phyloP scores from a whole-genome alignment of 2,888 invertebrate genomes.

The Pheosia tremula region DNA sequence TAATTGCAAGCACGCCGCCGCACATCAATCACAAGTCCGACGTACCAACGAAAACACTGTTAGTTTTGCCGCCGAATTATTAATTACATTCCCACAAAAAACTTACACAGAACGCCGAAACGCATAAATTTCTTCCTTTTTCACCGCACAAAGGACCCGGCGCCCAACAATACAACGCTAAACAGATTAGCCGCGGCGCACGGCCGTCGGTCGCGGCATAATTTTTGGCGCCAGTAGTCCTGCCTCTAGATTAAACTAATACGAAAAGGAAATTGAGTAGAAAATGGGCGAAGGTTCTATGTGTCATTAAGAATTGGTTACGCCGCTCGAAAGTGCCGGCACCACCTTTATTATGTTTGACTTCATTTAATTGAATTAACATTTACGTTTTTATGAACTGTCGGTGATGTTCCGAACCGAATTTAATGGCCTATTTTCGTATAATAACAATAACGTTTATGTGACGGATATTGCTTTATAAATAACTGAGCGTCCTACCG shows the following conservation, averaged over 20 bases:
- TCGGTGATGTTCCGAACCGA: conserved; percentile 74
- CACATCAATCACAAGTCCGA: conserved; percentile 75
- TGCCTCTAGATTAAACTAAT: conserved; percentile 84
- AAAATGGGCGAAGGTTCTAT: conserved; percentile 81
- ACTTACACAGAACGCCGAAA: conserved; percentile 82
- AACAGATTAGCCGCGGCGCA: conserved; percentile 80
- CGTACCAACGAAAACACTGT: conserved; percentile 83
- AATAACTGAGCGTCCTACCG: conserved; percentile 50
- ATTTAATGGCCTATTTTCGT: conserved; percentile 68
- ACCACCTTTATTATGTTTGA: conserved; percentile 77
- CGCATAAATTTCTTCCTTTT: conserved; percentile 85
- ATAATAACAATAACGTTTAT: conserved; percentile 76
- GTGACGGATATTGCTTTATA: conserved; percentile 67
- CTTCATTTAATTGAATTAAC: conserved; percentile 82
- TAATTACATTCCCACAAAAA: conserved; percentile 84
- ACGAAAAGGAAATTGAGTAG: conserved; percentile 84
- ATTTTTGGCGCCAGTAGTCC: conserved; percentile 85
- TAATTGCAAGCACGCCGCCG: conserved; percentile 60
- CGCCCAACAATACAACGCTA: conserved; percentile 77
- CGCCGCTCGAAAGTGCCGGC: conserved; percentile 67
- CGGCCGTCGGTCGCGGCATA: conserved; percentile 80
- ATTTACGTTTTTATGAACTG: conserved; percentile 79
- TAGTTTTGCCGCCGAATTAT: conserved; percentile 86
- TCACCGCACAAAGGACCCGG: conserved; percentile 80
- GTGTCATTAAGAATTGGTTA: conserved; percentile 82